Evolutionary conservation across 2,888 invertebrate species (phyloP), one percentile per base, ranked within the genome.

Genomic region (Drosophila borborema): DNA sequence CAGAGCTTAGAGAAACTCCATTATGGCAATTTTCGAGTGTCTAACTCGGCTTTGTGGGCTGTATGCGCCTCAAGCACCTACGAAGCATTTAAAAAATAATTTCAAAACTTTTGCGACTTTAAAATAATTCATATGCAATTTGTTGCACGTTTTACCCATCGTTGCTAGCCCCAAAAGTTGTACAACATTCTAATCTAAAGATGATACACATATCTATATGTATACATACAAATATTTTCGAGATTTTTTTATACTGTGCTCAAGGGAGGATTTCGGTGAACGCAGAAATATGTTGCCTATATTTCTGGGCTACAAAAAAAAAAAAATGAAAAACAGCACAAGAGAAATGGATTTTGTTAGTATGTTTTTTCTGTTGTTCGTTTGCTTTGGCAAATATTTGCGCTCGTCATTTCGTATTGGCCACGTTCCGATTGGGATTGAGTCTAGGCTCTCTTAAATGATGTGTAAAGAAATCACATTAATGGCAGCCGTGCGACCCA

Each of bases 401-500:
- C 49, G 69, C 74, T 77, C 76, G 82, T 80, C 80, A 88, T 75
- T 81, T 77, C 63, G 62, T 59, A 71, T 77, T 72, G 78, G 74
- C 59, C 59, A 74, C 68, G 75, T 76, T 71, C 72, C 45, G 41
- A 20, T 53, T 65, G 56, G 53, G 58, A 12, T 23, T 45, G 28
- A 63, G 74, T 64, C 71, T 75, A 77, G 20, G 36, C 31, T 67
- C 73, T 66, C 70, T 77, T 74, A 89, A 89, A 89, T 86, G 79
- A 77, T 74, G 81, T 81, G 89, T 76, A 80, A 86, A n/a, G 48
- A 80, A 86, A 89, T 89, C 81, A 84, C 86, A 86, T 89, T 86
- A 86, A 81, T 81, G 77, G 73, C 83, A 81, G 81, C 73, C 75
- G 77, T 79, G 87, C 80, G 67, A 45, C 23, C 54, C 34, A 23